phyloP scores from a whole-genome alignment of 2,113 vertebrate genomes.

The Passer montanus region DNA sequence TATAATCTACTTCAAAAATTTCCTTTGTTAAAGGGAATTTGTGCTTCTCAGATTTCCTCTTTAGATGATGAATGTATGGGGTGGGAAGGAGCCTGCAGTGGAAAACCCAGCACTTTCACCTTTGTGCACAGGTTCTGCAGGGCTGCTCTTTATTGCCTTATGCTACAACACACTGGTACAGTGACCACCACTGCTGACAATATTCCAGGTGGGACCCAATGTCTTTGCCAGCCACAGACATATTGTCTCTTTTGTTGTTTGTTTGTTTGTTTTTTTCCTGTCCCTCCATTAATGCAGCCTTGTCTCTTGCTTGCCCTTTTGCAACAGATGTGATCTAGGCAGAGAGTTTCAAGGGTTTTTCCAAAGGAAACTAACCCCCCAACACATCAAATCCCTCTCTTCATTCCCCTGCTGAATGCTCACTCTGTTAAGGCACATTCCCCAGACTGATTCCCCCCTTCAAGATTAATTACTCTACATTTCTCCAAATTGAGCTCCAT shows the following conservation, averaged over 20 bases:
- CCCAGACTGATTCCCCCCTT: background rate
- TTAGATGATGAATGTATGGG: background rate
- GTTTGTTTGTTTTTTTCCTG: background rate
- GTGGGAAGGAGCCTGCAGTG: background rate
- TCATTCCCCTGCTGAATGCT: background rate
- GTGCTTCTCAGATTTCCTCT: background rate
- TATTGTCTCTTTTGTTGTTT: fast-evolving
- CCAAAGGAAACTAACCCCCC: background rate
- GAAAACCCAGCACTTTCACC: background rate
- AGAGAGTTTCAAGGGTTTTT: background rate
- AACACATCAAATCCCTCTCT: background rate
- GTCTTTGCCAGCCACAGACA: background rate
- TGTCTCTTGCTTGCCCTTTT: background rate
- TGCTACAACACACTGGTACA: background rate
- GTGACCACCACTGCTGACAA: background rate
- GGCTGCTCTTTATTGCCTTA: background rate
- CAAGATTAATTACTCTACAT: background rate
- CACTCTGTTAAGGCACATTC: background rate
- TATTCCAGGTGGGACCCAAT: background rate
- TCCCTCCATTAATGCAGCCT: background rate
- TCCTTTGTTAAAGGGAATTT: background rate
- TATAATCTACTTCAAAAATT: background rate
- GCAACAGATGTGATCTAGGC: background rate
- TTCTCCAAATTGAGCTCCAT: background rate
- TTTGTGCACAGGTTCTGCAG: background rate